Conservation (phyloP, 2,888 invertebrate species). For the Phasia obesa region DNA sequence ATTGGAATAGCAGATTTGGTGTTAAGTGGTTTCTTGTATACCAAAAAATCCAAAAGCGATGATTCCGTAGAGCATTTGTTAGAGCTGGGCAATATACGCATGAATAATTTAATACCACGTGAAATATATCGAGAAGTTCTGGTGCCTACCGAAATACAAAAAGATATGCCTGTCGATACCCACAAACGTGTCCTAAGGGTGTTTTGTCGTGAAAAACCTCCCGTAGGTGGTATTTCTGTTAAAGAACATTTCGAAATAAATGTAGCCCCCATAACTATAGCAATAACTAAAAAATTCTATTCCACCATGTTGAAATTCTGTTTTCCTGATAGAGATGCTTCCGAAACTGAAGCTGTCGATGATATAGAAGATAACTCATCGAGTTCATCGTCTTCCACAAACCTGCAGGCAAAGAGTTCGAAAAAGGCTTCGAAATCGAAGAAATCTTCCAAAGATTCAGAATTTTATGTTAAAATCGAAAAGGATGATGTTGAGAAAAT, state of each 20-base stretch:
- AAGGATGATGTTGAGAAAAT: conserved; percentile 96
- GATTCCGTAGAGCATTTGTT: conserved; percentile 98
- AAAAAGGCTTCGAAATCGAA: conserved; percentile 81
- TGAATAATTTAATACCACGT: conserved; percentile 97
- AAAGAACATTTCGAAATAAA: conserved; percentile 99
- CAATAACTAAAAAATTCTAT: conserved; percentile 97
- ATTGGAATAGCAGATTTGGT: conserved; percentile 98
- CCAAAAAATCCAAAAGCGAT: conserved; percentile 97
- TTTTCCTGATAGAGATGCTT: conserved; percentile 95
- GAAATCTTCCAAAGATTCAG: conserved; percentile 90
- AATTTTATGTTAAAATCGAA: conserved; percentile 94
- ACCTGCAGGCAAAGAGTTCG: conserved; percentile 75
- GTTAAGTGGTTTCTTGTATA: conserved; percentile 97
- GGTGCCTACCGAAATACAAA: conserved; percentile 89
- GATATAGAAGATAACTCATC: conserved; percentile 85
- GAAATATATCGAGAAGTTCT: conserved; percentile 95
- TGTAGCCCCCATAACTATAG: conserved; percentile 95
- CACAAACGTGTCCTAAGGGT: conserved; percentile 95
- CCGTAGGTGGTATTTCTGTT: conserved; percentile 99
- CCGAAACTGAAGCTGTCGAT: conserved; percentile 87
- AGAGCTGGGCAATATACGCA: conserved; percentile 97
- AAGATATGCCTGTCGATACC: conserved; percentile 93
- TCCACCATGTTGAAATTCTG: conserved; percentile 98
- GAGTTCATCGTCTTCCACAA: conserved; percentile 83
- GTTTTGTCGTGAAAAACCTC: conserved; percentile 97